Percentiles rank a stretch among this genome's conserved stretches.
Evolutionary conservation across 1,140 invertebrate genomes (phyloP).

Genomic region (Lutraria rhynchaena): DNA sequence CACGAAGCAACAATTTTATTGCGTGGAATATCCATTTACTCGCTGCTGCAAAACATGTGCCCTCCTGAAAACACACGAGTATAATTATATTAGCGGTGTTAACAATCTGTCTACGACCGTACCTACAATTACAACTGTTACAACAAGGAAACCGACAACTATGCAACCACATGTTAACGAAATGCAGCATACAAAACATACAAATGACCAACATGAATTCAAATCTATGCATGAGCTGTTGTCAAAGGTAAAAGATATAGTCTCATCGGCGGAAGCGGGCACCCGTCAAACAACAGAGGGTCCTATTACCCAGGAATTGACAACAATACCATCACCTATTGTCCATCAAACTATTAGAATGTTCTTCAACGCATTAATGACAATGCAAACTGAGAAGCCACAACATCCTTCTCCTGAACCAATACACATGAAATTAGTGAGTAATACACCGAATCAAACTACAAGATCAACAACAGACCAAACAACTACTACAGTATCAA

Average conservation of each 20-base stretch:
- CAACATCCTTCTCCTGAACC: not conserved
- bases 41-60: slow-evolving; percentile 24
- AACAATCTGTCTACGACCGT: not conserved
- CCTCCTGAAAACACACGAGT: slow-evolving; percentile 12
- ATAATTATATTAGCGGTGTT: not conserved
- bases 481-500: not conserved
- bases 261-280: too few species aligned
- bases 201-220: too few species aligned
- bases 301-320: too few species aligned
- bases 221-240: too few species aligned
- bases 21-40: slow-evolving; percentile 1
- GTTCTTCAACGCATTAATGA: too few species aligned
- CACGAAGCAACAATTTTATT: slow-evolving; percentile 4
- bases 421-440: not conserved
- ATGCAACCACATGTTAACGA: slow-evolving; percentile 4
- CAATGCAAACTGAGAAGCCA: too few species aligned
- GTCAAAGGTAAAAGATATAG: too few species aligned
- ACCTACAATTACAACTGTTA: not conserved
- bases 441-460: not conserved
- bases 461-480: not conserved
- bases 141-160: not conserved
- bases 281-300: too few species aligned
- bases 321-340: too few species aligned
- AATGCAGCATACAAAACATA: not conserved
- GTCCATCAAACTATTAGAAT: too few species aligned